These are phyloP conservation scores for Hippocampus barbouri DNA, from an alignment of 2,113 vertebrate genomes.

Conservation along the genomic window DNA sequence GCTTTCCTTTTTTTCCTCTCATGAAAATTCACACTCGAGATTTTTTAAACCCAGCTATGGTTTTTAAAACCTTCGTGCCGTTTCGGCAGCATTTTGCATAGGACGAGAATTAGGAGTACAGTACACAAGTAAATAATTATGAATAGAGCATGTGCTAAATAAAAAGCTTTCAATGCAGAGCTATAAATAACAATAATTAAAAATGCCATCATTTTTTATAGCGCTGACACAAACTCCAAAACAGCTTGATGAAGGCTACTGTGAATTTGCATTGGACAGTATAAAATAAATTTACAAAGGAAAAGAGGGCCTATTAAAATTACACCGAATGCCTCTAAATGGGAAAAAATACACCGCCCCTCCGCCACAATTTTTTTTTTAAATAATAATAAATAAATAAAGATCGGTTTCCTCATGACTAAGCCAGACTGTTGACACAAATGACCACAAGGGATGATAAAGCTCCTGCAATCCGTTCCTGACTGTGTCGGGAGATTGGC, in stretches of 20 bases:
- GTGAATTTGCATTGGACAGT: slow-evolving; percentile 30
- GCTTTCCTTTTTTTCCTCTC: slow-evolving; percentile 1
- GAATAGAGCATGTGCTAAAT: too few relatives aligned
- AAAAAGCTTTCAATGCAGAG: too few relatives aligned
- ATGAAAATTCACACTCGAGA: slow-evolving; percentile 15
- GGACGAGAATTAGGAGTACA: background rate
- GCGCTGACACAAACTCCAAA: slow-evolving; percentile 45
- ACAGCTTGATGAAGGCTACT: slow-evolving; percentile 49
- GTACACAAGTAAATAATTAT: too few relatives aligned
- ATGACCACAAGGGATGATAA: background rate
- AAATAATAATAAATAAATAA: too few relatives aligned
- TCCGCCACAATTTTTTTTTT: too few relatives aligned
- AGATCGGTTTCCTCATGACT: too few relatives aligned
- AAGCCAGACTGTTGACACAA: background rate
- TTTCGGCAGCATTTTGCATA: background rate
- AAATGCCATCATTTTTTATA: slow-evolving; percentile 49
- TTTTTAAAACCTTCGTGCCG: background rate
- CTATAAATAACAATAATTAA: too few relatives aligned
- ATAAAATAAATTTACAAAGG: slow-evolving; percentile 16
- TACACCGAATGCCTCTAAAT: too few relatives aligned
- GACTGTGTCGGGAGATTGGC: slow-evolving; percentile 46
- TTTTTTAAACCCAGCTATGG: background rate
- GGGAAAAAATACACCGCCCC: too few relatives aligned
- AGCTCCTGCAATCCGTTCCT: slow-evolving; percentile 60
- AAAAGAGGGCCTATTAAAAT: slow-evolving; percentile 2